phyloP scores from a whole-genome alignment of 2,113 vertebrate genomes.

The Orientallactaga bullata region DNA sequence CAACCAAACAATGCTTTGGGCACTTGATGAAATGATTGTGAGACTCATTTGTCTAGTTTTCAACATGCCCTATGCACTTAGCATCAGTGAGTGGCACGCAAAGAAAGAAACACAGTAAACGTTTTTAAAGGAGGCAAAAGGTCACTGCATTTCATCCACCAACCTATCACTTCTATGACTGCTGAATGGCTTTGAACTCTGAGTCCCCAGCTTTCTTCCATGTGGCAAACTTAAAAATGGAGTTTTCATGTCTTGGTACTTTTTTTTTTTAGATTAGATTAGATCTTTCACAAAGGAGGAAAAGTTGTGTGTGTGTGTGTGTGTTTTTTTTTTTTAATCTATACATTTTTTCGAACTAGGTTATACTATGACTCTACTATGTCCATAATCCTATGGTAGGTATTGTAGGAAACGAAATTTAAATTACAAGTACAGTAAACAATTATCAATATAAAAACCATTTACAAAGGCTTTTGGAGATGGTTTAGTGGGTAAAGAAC shows the following conservation, averaged over 20 bases:
- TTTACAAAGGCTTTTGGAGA: background rate
- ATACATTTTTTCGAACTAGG: background rate
- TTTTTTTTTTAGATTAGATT: background rate
- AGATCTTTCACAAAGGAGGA: background rate
- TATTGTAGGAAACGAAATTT: background rate
- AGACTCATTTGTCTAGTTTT: conserved; percentile 38
- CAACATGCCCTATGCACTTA: background rate
- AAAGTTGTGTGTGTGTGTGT: too few relatives aligned
- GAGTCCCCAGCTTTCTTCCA: background rate
- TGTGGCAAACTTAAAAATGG: background rate
- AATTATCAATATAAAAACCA: background rate
- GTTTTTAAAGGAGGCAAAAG: background rate
- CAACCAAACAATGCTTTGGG: background rate
- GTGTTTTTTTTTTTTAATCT: background rate
- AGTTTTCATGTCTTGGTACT: background rate
- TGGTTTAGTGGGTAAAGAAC: too few relatives aligned
- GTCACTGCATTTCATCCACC: background rate
- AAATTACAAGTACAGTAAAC: background rate
- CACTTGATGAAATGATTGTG: background rate
- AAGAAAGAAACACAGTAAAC: background rate
- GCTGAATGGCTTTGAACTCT: background rate
- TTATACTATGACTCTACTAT: background rate
- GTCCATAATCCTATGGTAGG: background rate
- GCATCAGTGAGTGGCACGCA: background rate
- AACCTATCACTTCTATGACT: background rate